Percentiles rank a stretch among this genome's conserved stretches.
These are phyloP conservation scores for Amphipoea oculea DNA, from an alignment of 2,888 invertebrate genomes.

Conservation along the genomic window DNA sequence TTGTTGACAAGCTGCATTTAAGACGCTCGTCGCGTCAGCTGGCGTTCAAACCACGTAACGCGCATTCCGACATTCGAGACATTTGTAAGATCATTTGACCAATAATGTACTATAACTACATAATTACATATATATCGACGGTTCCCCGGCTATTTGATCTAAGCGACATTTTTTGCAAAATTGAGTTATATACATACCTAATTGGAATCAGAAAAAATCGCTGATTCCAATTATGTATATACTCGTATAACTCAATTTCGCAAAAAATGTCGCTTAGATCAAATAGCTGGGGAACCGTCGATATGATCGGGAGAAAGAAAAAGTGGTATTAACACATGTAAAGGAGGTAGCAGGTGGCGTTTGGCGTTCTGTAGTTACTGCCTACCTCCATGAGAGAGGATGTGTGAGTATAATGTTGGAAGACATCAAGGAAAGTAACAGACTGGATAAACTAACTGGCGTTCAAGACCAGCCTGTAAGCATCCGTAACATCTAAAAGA, in stretches of 20 bases:
- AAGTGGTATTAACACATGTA: neutral
- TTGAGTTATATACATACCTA: too few relatives aligned
- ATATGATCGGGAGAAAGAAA: neutral
- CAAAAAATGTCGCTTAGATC: too few relatives aligned
- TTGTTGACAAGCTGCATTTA: neutral
- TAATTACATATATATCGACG: too few relatives aligned
- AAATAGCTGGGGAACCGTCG: too few relatives aligned
- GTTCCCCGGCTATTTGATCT: too few relatives aligned
- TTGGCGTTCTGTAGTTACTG: neutral
- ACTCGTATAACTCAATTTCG: too few relatives aligned
- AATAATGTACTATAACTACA: neutral
- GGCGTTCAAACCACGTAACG: neutral
- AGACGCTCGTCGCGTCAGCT: neutral
- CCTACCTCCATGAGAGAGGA: neutral
- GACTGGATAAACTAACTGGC: neutral
- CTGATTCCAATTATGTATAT: too few relatives aligned
- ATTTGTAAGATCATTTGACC: neutral
- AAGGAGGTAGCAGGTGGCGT: neutral
- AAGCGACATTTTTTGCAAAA: too few relatives aligned
- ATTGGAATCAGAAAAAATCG: too few relatives aligned
- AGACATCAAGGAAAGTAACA: neutral
- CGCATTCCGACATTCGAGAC: constrained; percentile 15
- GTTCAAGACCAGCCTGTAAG: neutral
- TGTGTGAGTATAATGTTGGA: neutral
- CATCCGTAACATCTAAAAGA: neutral